Conservation (phyloP, 2,113 vertebrate species). For the Oostethus manadensis region DNA sequence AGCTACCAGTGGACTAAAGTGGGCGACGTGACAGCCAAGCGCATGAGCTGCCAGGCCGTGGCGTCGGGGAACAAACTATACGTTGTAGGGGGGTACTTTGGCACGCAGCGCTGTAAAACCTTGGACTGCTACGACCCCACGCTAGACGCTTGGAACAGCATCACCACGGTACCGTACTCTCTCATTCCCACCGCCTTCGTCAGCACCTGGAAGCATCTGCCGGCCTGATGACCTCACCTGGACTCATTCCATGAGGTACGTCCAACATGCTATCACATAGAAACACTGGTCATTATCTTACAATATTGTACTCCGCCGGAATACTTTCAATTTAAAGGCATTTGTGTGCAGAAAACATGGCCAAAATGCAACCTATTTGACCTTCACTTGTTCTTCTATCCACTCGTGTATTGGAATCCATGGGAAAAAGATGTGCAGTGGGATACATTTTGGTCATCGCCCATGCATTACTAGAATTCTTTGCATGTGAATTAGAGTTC, state of each 20-base stretch:
- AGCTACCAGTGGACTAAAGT: conserved; percentile 83
- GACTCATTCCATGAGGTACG: conserved; percentile 54
- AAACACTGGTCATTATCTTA: background rate
- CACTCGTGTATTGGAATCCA: conserved; percentile 1
- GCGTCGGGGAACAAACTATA: conserved; percentile 81
- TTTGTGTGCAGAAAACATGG: background rate
- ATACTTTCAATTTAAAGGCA: background rate
- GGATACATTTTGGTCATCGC: background rate
- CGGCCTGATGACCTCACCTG: conserved; percentile 55
- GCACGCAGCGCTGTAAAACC: conserved; percentile 81
- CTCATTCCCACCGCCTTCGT: conserved; percentile 83
- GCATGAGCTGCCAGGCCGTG: conserved; percentile 82
- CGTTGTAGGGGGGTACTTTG: conserved; percentile 82
- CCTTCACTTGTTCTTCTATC: background rate
- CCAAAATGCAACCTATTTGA: too few relatives aligned
- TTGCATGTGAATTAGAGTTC: background rate
- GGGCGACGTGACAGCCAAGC: conserved; percentile 78
- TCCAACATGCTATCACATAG: too few relatives aligned
- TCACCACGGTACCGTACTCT: conserved; percentile 81
- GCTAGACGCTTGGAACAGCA: conserved; percentile 79
- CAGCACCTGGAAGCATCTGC: conserved; percentile 82
- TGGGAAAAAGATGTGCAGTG: conserved; percentile 1
- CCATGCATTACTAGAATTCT: conserved; percentile 5
- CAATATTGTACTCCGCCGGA: background rate
- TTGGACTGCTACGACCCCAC: conserved; percentile 82